Base-by-base conservation (phyloP, 2,797 vertebrate genomes). In the Dendrocincla fuliginosa region DNA sequence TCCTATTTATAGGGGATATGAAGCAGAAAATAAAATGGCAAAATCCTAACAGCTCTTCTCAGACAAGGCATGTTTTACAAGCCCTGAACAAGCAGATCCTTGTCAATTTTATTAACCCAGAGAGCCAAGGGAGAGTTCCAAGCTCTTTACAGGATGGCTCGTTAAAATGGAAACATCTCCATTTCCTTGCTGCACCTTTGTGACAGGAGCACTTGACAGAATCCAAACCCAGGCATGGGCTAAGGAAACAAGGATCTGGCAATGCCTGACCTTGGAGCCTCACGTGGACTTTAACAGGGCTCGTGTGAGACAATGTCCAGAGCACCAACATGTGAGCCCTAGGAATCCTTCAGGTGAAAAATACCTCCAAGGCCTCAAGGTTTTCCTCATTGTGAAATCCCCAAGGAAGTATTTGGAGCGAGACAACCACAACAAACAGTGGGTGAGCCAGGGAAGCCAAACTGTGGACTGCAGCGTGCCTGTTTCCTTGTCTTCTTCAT, bases 21-120 rank as follows among this genome's bases (percentile, higher is more conserved):
- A 69, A 83, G 65, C 33, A 64, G 64, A 49, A 65, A 68, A 65
- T 9, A 25, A 56, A 56, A 6, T 0, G 15, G 65, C n/a, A 46
- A 57, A 18, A n/a, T 59, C 69, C 61, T 5, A 30, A 18, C 7
- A 14, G 46, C 20, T 46, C 1, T 60, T 30, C 22, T 37, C 25
- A 39, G 32, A 39, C 73, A 64, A 89, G 78, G 46, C 69, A 87
- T 44, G 88, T 82, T 98, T 98, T 94, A 96, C 84, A 90, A 57
- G 68, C 33, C 75, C 44, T 76, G 70, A 94, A 95, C 73, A 32
- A 73, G 59, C 88, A 95, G 87, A 79, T 90, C 76, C 75, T 63
- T 88, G 87, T 95, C 93, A 52, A 33, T 59, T 93, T 93, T 93
- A 59, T 70, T 27, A 68, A 85, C 53, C 71, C 49, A 37, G 23